Conservation (phyloP, 2,888 invertebrate species). For the Epiblema foenella region DNA sequence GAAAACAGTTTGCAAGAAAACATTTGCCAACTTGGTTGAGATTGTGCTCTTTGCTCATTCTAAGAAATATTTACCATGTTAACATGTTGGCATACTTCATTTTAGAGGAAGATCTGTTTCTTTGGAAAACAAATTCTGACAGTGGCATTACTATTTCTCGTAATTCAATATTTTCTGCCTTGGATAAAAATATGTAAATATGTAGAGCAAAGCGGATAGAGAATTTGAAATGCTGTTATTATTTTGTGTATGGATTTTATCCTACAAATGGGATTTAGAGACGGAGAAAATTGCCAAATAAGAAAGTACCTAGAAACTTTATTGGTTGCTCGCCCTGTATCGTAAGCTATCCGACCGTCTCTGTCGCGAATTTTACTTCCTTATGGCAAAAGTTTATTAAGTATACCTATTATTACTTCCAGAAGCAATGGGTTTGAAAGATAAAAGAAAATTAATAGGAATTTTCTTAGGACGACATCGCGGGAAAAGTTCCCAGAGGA, state of each 20-base stretch:
- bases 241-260: constrained; percentile 16
- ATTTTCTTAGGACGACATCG: constrained; percentile 4
- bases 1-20: not conserved
- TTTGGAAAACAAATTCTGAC: not conserved
- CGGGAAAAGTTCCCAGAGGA: constrained; percentile 6
- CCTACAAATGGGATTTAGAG: constrained; percentile 33
- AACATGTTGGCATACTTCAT: not conserved
- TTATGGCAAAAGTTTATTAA: constrained; percentile 29
- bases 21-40: constrained; percentile 7
- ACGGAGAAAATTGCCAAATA: constrained; percentile 33
- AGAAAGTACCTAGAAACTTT: constrained; percentile 31
- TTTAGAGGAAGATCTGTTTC: not conserved
- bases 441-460: constrained; percentile 22
- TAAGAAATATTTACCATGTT: not conserved
- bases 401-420: constrained; percentile 40
- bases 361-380: constrained; percentile 14
- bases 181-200: constrained; percentile 25
- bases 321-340: constrained; percentile 31
- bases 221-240: constrained; percentile 7
- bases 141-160: not conserved
- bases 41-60: constrained; percentile 7
- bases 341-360: constrained; percentile 33
- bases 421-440: constrained; percentile 13
- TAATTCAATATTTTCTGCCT: constrained; percentile 12
- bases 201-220: constrained; percentile 1